These are phyloP conservation scores for Aptenodytes patagonicus DNA, from an alignment of 2,113 vertebrate genomes.

Conservation along the genomic window DNA sequence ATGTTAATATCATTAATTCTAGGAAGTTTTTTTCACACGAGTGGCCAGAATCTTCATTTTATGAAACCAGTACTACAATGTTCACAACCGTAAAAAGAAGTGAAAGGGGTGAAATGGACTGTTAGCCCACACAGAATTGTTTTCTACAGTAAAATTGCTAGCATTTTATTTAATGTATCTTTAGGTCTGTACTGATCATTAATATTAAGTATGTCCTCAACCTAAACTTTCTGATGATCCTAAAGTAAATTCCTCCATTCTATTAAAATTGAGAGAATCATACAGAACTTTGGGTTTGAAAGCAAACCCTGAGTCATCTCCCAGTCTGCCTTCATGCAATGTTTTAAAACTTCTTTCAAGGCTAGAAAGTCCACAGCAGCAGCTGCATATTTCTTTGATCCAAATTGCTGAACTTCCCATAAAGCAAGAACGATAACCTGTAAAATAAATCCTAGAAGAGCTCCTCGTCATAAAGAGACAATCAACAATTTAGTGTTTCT, in stretches of 20 bases:
- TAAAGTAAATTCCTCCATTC: background rate
- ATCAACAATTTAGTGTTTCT: background rate
- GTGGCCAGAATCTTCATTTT: background rate
- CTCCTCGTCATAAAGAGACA: background rate
- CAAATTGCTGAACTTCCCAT: background rate
- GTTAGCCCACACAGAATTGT: background rate
- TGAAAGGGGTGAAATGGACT: background rate
- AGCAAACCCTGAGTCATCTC: background rate
- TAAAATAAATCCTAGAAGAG: background rate
- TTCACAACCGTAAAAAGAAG: background rate
- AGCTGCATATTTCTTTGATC: background rate
- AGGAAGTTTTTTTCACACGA: rapidly evolving
- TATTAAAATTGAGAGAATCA: background rate
- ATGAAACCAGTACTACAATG: background rate
- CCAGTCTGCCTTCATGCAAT: background rate
- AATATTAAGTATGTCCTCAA: background rate
- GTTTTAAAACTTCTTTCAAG: background rate
- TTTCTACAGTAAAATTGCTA: background rate
- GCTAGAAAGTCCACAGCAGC: background rate
- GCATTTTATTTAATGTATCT: background rate
- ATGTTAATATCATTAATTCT: background rate
- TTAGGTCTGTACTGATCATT: background rate
- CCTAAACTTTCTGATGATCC: background rate
- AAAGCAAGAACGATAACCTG: background rate
- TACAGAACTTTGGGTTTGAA: background rate